Base-by-base conservation (phyloP, 2,113 vertebrate genomes). In the Psammodynastes pulverulentus region DNA sequence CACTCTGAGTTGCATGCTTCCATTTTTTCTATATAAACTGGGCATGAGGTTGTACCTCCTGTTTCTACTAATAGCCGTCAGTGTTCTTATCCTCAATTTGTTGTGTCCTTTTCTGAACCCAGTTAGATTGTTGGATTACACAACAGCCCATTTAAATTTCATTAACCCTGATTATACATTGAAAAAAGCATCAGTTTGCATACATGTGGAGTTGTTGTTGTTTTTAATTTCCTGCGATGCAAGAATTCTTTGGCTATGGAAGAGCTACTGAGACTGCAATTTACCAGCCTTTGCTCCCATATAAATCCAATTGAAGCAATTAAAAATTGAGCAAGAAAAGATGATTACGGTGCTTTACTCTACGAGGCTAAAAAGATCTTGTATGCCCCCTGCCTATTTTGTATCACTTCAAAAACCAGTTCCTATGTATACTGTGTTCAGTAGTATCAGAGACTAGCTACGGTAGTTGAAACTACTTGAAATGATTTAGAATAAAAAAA, bases 221-320 rank as follows among this genome's bases (percentile, higher is more conserved):
- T 58, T 58, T 58, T 26, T 58, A 58, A 93, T 94, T 95, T 96
- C 95, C 94, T 95, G 92, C 92, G 93, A 94, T 93, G 93, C 24
- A 92, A 92, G 17, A 2, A 94, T 93, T 45, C n/a, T 92, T 89
- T 49, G 43, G 52, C 43, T 58, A 49, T 34, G 23, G 51, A 89
- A 58, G 29, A 45, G 26, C 43, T 46, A 39, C 21, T 34, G 52
- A 85, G 67, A 46, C 21, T 24, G 43, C 52, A 89, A 88, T 49
- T 53, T 45, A 88, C 29, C 88, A 43, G 45, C 26, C 79, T 86
- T 52, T 23, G 46, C 67, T 34, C 45, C 45, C 46, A 85, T 54
- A 89, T 45, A 92, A 85, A 13, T 62, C n/a, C 72, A 89, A 89
- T 49, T 89, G 52, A 89, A 85, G 51, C 45, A 56, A 48, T 56